Evolutionary conservation across 2,113 vertebrate species (phyloP), one percentile per base, ranked within the genome.

Genomic region (Theropithecus gelada): DNA sequence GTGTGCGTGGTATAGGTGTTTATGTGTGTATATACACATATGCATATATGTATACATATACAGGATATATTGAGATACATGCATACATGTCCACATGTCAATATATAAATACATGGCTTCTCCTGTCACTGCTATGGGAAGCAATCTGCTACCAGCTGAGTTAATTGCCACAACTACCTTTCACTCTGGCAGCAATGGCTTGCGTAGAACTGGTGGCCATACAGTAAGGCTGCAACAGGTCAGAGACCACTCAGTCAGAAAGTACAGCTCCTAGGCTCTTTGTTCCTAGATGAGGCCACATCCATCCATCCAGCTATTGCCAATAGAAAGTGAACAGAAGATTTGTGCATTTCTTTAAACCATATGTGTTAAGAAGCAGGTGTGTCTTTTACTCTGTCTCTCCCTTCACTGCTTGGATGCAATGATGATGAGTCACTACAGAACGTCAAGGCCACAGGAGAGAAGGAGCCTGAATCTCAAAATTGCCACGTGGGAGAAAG

Each of bases 161-260:
- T 25, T 45, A 48, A 52, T 13, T 13, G 6, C 14, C 40, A 80
- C 18, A 14, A 4, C 4, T 2, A 40, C 52, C 13, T 11, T 5
- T 16, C 17, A 10, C 8, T 76, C 52, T 68, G 27, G 30, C 32
- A 90, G 61, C 57, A 83, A 83, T 13, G n/a, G 10, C 4, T 23
- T 43, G 18, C 45, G 5, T 2, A 50, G 68, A 72, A 18, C 7
- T 22, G 32, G 10, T 38, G 38, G 17, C n/a, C 6, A 30, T 5
- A 61, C 0, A 35, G 48, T 0, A 14, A 38, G 52, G 6, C 48
- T 32, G 1, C 1, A 1, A 13, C 17, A 23, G 9, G 35, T 38
- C 66, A 45, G 13, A 14, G 50, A 8, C 6, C 3, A 25, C 22
- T 90, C 30, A 88, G 27, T 0, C 8, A 66, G 76, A 14, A 82